A percentile compares a stretch with the other conserved stretches of the same genome.
Conservation (phyloP, 2,888 invertebrate genomes). For the Eurois occulta region DNA sequence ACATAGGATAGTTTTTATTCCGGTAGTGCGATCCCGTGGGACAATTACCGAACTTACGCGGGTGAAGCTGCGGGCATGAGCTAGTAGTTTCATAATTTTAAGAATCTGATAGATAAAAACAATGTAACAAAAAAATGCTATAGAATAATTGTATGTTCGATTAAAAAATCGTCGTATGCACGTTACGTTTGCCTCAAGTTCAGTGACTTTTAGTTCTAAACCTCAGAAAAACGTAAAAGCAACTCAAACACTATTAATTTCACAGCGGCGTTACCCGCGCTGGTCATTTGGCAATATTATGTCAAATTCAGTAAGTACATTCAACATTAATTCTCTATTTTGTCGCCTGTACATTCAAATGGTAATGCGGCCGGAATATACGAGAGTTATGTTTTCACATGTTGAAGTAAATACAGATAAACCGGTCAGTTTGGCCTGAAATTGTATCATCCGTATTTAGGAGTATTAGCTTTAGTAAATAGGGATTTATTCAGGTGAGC, state of each 20-base stretch:
- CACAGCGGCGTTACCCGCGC: not conserved
- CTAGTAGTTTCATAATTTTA: no score
- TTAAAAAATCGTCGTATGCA: no score
- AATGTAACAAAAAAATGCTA: no score
- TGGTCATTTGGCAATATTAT: slow-evolving; percentile 24
- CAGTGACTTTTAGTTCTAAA: not conserved
- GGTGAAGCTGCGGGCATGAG: no score
- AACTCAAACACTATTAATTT: not conserved
- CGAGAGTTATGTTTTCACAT: slow-evolving; percentile 22
- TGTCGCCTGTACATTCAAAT: slow-evolving; percentile 20
- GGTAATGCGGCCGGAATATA: slow-evolving; percentile 23
- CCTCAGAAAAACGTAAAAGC: not conserved
- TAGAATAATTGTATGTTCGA: no score
- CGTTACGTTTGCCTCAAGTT: not conserved
- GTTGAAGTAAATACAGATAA: slow-evolving; percentile 18
- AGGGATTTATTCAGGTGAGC: slow-evolving; percentile 2
- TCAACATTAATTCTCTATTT: slow-evolving; percentile 35
- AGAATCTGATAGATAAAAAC: no score
- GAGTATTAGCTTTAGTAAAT: slow-evolving; percentile 20
- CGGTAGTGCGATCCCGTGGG: no score
- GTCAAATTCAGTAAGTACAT: slow-evolving; percentile 22
- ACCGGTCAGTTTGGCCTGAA: slow-evolving; percentile 5
- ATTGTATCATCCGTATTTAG: slow-evolving; percentile 37
- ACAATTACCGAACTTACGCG: no score
- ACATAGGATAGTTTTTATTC: no score